Percentiles rank a stretch among this genome's conserved stretches.
phyloP scores from a whole-genome alignment of 2,797 vertebrate genomes.

The Mormyrus hasselquistii region DNA sequence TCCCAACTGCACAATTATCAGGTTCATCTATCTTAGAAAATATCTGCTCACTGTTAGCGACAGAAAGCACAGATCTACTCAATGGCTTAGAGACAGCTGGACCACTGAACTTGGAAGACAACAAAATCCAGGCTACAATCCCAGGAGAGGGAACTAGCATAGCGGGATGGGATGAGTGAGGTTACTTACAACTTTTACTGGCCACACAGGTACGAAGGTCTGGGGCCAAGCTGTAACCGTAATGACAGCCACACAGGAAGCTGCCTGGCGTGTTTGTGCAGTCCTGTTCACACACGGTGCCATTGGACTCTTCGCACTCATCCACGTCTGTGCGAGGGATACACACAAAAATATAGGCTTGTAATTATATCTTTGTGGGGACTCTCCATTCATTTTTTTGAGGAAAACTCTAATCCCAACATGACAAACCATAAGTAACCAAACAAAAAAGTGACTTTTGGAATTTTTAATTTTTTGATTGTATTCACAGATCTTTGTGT shows the following conservation, averaged over 20 bases:
- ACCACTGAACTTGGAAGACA: neutral
- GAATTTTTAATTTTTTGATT: neutral
- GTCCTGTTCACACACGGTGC: conserved; percentile 58
- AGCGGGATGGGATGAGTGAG: neutral
- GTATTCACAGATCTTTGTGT: neutral
- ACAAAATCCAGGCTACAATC: neutral
- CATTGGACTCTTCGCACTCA: conserved; percentile 56
- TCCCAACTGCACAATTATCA: neutral
- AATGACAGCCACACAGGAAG: conserved; percentile 59
- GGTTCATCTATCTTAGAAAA: neutral
- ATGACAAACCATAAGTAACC: neutral
- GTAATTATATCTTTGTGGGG: neutral
- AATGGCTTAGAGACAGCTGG: neutral
- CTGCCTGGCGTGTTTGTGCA: conserved; percentile 67
- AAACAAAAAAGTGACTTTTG: neutral
- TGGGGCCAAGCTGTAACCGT: conserved; percentile 54
- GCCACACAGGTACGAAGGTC: conserved; percentile 61
- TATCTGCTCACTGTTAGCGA: neutral
- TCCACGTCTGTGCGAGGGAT: conserved; percentile 55
- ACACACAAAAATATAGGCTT: neutral
- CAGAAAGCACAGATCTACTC: neutral
- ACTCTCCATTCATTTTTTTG: neutral
- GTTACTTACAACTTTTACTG: conserved; percentile 54
- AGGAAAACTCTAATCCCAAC: neutral
- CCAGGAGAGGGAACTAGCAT: neutral